These are phyloP conservation scores for Falco peregrinus DNA, from an alignment of 2,797 vertebrate genomes.

Conservation along the genomic window DNA sequence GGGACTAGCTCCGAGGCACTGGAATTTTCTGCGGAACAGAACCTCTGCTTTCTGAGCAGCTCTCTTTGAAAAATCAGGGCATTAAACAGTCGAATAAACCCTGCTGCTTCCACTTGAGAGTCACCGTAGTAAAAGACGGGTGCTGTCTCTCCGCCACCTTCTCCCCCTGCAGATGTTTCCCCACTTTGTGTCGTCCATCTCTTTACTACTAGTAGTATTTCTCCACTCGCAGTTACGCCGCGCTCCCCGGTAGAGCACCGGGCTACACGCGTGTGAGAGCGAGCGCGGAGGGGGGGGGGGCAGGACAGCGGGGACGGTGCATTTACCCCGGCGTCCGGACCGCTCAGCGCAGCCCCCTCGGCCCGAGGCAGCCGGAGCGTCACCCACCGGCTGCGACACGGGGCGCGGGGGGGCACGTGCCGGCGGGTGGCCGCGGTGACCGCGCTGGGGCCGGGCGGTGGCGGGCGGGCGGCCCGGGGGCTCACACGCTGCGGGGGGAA, in stretches of 20 bases:
- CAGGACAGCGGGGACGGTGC: too few species aligned
- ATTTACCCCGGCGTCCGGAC: too few species aligned
- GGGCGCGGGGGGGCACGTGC: too few species aligned
- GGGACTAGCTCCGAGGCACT: background rate
- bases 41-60: background rate
- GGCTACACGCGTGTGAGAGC: too few species aligned
- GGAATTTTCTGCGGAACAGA: background rate
- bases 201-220: rapidly evolving
- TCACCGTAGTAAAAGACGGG: rapidly evolving
- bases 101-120: background rate
- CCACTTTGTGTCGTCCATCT: background rate
- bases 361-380: too few species aligned
- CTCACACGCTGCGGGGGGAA: too few species aligned
- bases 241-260: background rate
- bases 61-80: background rate
- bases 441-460: too few species aligned
- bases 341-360: too few species aligned
- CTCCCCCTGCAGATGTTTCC: background rate
- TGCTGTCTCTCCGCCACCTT: background rate
- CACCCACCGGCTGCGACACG: too few species aligned
- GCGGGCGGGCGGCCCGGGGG: too few species aligned
- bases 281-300: too few species aligned
- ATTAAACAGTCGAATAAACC: background rate
- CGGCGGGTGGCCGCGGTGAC: too few species aligned
- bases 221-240: rapidly evolving